Evolutionary conservation across 2,113 vertebrate species (phyloP).

Genomic region (Sinocyclocheilus rhinocerous): DNA sequence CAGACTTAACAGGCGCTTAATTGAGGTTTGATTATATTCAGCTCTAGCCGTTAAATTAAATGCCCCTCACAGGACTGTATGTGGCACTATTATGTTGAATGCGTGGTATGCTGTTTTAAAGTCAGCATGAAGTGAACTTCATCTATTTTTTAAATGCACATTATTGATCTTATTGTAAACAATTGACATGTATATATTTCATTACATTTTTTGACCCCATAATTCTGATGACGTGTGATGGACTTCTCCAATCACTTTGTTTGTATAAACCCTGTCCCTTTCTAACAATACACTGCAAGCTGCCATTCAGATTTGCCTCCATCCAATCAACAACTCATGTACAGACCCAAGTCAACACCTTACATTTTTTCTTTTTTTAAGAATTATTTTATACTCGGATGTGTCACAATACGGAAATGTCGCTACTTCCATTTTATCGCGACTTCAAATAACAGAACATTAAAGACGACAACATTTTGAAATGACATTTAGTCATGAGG

Average conservation of each 20-base stretch:
- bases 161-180: neutral
- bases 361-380: neutral
- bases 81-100: conserved; percentile 32
- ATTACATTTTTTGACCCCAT: neutral
- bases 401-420: neutral
- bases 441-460: no score
- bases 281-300: neutral
- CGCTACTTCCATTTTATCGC: no score
- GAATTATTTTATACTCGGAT: neutral
- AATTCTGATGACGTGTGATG: neutral
- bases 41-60: conserved; percentile 50
- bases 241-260: neutral
- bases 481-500: no score
- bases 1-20: conserved; percentile 52
- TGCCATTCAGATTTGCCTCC: neutral
- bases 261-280: neutral
- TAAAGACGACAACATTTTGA: no score
- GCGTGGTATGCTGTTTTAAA: neutral
- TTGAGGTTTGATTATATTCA: conserved; percentile 44
- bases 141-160: neutral
- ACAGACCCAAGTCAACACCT: neutral
- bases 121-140: neutral
- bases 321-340: neutral
- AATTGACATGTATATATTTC: neutral
- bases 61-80: conserved; percentile 37